Evolutionary conservation across 2,797 vertebrate genomes (phyloP).

Genomic region (Cyprinella venusta): DNA sequence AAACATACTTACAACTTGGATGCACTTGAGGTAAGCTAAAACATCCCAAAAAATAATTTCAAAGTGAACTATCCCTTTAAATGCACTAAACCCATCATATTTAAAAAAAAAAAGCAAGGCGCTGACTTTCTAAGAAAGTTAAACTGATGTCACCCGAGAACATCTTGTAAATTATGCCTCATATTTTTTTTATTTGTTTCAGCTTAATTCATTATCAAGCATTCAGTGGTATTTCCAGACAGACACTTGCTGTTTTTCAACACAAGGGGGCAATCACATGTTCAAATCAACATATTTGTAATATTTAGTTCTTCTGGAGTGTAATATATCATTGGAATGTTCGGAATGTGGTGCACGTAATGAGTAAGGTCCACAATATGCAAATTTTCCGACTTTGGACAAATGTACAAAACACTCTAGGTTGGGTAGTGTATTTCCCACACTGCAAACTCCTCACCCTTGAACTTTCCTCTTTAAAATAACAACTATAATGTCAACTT

Average conservation of each 20-base stretch:
- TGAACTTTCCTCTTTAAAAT: neutral
- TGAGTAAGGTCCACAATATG: neutral
- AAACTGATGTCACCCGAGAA: neutral
- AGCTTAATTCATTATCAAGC: neutral
- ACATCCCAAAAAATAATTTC: too few species aligned
- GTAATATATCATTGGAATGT: neutral
- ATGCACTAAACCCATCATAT: too few species aligned
- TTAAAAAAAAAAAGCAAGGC: too few species aligned
- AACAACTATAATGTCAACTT: neutral
- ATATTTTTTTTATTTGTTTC: neutral
- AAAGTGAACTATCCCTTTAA: too few species aligned
- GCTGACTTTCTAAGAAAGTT: too few species aligned
- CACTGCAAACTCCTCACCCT: neutral
- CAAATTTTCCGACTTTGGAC: neutral
- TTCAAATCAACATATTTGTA: neutral
- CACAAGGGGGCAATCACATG: slow-evolving; percentile 1
- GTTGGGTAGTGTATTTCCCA: neutral
- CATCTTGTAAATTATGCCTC: neutral
- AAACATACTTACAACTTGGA: too few species aligned
- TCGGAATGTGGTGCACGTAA: neutral
- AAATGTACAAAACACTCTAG: neutral
- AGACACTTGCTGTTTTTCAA: neutral
- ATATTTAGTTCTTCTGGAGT: neutral
- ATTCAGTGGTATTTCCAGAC: neutral
- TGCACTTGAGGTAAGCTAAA: too few species aligned